Conservation (phyloP, 92 coral and sea anemone species). For the Meandrina meandrites region DNA sequence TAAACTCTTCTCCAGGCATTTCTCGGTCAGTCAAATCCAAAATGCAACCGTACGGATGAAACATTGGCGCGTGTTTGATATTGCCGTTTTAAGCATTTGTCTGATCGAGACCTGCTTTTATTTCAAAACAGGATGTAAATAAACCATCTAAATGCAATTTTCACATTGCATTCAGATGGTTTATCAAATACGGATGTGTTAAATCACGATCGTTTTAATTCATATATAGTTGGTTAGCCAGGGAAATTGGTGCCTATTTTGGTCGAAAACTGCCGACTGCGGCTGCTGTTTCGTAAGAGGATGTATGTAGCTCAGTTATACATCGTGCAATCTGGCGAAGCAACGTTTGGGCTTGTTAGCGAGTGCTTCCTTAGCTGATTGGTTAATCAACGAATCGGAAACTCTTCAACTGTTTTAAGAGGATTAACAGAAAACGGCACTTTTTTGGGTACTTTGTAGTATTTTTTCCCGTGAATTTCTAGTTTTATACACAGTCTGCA, state of each 20-base stretch:
- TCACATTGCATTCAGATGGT: too few species aligned
- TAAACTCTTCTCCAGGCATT: neutral
- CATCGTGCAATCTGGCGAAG: neutral
- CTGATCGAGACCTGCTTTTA: neutral
- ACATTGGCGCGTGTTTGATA: neutral
- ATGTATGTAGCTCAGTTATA: neutral
- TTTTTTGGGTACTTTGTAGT: neutral
- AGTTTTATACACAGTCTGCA: neutral
- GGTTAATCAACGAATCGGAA: neutral
- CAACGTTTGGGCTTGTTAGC: too few species aligned
- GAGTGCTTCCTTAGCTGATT: too few species aligned
- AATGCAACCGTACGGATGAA: neutral
- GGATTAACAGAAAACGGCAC: neutral
- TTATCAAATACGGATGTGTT: neutral
- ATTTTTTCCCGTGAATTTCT: neutral
- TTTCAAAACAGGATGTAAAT: too few species aligned
- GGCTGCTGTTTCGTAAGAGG: neutral
- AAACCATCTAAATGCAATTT: too few species aligned
- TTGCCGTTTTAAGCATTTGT: neutral
- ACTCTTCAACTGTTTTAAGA: neutral
- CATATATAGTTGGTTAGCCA: neutral
- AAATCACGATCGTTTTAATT: neutral
- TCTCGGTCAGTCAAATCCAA: conserved; percentile 14
- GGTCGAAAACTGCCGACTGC: neutral
- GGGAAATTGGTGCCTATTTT: neutral